Conservation (phyloP, 2,888 invertebrate species). For the Bimastos eiseni region DNA sequence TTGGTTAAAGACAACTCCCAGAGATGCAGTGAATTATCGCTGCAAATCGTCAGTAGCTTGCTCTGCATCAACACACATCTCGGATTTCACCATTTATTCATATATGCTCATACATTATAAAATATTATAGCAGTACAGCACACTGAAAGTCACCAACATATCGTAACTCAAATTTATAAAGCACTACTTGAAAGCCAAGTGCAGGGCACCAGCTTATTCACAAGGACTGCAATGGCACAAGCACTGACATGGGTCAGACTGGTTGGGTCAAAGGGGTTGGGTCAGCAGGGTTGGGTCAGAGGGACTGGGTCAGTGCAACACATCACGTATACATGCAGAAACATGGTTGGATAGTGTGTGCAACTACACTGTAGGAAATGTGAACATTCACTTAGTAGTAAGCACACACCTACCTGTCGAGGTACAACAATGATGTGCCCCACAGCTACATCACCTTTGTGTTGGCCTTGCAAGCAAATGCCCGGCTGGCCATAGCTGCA, state of each 20-base stretch:
- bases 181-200: too few relatives aligned
- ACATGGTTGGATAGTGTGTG: not conserved
- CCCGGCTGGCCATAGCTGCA: constrained; percentile 28
- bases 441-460: constrained; percentile 23
- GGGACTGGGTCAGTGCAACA: too few relatives aligned
- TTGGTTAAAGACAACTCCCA: not conserved
- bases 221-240: too few relatives aligned
- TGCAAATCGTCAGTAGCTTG: not conserved
- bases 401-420: constrained; percentile 15
- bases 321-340: not conserved
- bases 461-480: constrained; percentile 25
- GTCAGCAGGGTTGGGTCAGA: too few relatives aligned
- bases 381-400: not conserved
- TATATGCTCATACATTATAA: not conserved
- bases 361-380: not conserved
- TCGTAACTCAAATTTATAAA: too few relatives aligned
- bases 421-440: constrained; percentile 20
- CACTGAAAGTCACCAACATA: too few relatives aligned
- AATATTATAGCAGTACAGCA: not conserved
- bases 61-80: constrained; percentile 6
- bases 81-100: not conserved
- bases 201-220: too few relatives aligned
- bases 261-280: too few relatives aligned
- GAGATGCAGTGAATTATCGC: constrained; percentile 8
- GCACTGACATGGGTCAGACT: too few relatives aligned